phyloP scores from a whole-genome alignment of 2,113 vertebrate species.

The Plecotus auritus region DNA sequence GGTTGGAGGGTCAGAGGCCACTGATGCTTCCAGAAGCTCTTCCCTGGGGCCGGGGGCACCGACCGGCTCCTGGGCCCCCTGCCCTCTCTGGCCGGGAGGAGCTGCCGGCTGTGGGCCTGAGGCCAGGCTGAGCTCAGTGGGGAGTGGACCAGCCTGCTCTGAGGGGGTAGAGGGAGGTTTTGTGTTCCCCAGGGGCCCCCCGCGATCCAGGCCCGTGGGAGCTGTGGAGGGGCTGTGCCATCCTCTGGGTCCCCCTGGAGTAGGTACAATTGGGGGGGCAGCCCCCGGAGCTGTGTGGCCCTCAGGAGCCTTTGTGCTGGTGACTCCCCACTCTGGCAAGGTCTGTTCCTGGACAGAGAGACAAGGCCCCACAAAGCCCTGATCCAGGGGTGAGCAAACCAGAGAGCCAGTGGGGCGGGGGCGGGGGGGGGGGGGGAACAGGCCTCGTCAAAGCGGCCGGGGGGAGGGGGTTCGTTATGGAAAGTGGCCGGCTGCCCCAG shows the following conservation, averaged over 20 bases:
- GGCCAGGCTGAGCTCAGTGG: not conserved
- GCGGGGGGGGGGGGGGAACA: not conserved
- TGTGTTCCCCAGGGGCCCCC: no score
- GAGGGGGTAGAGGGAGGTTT: no score
- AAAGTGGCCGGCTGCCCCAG: not conserved
- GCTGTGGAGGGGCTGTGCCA: not conserved
- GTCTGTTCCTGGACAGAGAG: not conserved
- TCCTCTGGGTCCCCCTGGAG: not conserved
- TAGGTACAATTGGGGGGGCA: not conserved
- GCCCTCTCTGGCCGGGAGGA: constrained; percentile 75
- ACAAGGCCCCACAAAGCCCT: not conserved
- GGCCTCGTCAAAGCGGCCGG: not conserved
- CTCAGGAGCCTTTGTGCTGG: not conserved
- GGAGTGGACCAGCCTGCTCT: not conserved
- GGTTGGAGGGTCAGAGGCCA: not conserved
- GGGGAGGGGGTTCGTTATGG: not conserved
- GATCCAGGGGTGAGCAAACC: not conserved
- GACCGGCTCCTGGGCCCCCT: not conserved
- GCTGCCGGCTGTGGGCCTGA: constrained; percentile 77
- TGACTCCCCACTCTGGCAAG: not conserved
- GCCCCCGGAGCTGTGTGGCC: not conserved
- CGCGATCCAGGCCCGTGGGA: not conserved
- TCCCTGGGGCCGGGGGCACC: no score
- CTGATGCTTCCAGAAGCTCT: not conserved
- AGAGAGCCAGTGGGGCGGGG: not conserved